These are phyloP conservation scores for Platyrinchus mystaceus DNA, from an alignment of 2,797 vertebrate genomes.

Conservation along the genomic window DNA sequence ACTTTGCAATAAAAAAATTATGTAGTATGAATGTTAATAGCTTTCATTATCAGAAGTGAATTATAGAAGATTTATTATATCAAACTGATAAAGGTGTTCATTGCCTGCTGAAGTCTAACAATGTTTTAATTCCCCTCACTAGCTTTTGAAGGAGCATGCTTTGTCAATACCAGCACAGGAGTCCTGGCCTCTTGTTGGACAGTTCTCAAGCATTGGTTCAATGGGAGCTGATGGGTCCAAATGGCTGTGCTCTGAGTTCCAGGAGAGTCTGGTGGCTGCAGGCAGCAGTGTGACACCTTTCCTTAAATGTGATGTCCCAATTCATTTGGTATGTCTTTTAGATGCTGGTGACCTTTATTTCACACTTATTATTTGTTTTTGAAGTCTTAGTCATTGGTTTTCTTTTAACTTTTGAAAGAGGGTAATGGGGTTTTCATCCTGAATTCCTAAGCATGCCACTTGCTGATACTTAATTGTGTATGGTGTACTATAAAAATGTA, in stretches of 20 bases:
- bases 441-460: not conserved
- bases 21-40: not conserved
- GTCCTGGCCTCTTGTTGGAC: constrained; percentile 89
- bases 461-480: not conserved
- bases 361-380: not conserved
- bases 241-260: constrained; percentile 93
- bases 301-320: constrained; percentile 67
- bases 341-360: not conserved
- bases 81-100: not conserved
- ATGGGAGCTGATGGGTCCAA: constrained; percentile 92
- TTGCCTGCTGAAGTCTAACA: not conserved
- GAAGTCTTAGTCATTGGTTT: not conserved
- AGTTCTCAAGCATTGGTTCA: constrained; percentile 98
- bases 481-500: not conserved
- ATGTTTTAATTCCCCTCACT: not conserved
- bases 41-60: not conserved
- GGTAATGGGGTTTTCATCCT: not conserved
- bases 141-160: constrained; percentile 84
- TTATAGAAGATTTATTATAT: not conserved
- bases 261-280: constrained; percentile 83
- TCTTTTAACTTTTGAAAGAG: not conserved
- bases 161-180: constrained; percentile 66
- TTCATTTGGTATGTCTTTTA: constrained; percentile 83
- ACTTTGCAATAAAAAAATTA: too few species aligned
- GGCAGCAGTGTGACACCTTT: constrained; percentile 64